Evolutionary conservation across 2,888 invertebrate genomes (phyloP).

Genomic region (Tortrix viridana): DNA sequence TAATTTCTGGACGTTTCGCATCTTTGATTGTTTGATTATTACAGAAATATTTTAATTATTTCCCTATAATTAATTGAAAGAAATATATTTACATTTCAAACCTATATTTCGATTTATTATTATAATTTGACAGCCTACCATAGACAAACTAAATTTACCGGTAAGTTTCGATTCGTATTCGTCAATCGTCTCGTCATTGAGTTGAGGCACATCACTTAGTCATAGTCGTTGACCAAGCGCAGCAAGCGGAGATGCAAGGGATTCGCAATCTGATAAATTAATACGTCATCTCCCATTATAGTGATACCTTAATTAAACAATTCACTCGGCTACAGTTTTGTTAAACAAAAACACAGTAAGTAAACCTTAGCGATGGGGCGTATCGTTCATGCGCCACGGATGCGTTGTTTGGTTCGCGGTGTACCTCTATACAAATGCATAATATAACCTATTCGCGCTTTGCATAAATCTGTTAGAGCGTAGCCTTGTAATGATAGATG

Average conservation of each 20-base stretch:
- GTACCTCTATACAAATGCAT: constrained; percentile 80
- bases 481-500: constrained; percentile 75
- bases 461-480: constrained; percentile 74
- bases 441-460: constrained; percentile 80
- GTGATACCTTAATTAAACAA: constrained; percentile 59
- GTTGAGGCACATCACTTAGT: constrained; percentile 57
- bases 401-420: constrained; percentile 76
- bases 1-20: too few species aligned
- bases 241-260: constrained; percentile 73
- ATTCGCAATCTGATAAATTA: constrained; percentile 68
- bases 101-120: background rate
- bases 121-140: background rate
- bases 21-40: background rate
- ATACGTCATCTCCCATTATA: constrained; percentile 77
- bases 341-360: constrained; percentile 68
- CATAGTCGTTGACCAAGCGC: constrained; percentile 65
- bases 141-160: constrained; percentile 20
- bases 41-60: background rate
- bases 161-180: constrained; percentile 14
- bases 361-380: constrained; percentile 51
- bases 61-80: background rate
- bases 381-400: constrained; percentile 52
- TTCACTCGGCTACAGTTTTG: constrained; percentile 53
- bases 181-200: constrained; percentile 21
- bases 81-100: background rate